phyloP scores from a whole-genome alignment of 1,140 invertebrate genomes.

The Aplysia californica region DNA sequence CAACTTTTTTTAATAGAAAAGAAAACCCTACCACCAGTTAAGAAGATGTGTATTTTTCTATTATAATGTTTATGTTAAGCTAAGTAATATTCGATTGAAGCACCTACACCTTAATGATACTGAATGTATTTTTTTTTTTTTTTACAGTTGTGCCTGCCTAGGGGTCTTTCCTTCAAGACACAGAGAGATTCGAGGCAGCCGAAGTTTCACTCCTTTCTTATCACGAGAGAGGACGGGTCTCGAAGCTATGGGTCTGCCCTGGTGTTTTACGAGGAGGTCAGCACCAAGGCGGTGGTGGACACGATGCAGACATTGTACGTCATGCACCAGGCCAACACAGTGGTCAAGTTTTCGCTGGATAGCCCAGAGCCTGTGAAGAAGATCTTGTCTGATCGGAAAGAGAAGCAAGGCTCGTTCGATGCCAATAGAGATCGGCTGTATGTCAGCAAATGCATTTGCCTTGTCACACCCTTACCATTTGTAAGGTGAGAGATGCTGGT shows the following conservation, averaged over 20 bases:
- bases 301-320: constrained; percentile 95
- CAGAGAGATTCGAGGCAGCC: constrained; percentile 91
- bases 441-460: constrained; percentile 91
- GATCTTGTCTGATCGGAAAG: constrained; percentile 31
- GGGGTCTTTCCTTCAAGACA: constrained; percentile 92
- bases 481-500: constrained; percentile 74
- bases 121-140: constrained; percentile 13
- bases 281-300: constrained; percentile 89
- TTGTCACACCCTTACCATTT: constrained; percentile 91
- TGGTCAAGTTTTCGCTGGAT: constrained; percentile 32
- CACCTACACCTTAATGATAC: too few species aligned
- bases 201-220: constrained; percentile 95
- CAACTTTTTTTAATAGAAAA: too few species aligned
- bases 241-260: constrained; percentile 93
- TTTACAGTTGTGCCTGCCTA: constrained; percentile 89
- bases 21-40: too few species aligned
- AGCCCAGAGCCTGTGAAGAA: constrained; percentile 50
- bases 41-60: too few species aligned
- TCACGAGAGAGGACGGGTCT: constrained; percentile 95
- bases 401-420: constrained; percentile 80
- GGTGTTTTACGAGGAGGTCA: constrained; percentile 95
- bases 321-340: constrained; percentile 87
- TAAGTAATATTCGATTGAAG: too few species aligned
- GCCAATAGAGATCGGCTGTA: constrained; percentile 91
- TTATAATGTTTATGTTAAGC: too few species aligned